Evolutionary conservation across 2,888 invertebrate species (phyloP).

Genomic region (Ichneumon xanthorius): DNA sequence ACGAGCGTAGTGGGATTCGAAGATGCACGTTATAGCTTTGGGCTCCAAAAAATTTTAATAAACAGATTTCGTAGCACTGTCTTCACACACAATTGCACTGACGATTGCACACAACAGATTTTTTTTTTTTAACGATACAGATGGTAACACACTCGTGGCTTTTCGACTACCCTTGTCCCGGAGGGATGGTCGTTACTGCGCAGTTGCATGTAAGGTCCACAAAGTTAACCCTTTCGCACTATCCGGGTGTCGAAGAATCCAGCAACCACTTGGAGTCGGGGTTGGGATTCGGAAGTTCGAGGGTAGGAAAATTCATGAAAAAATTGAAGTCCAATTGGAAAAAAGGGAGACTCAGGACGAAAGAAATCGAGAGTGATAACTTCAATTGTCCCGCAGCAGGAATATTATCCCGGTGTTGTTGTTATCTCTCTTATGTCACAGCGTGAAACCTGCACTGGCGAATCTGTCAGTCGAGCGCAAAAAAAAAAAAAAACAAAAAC

Average conservation of each 20-base stretch:
- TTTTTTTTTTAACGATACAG: conserved; percentile 11
- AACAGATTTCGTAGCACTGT: conserved; percentile 39
- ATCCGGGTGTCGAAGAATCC: conserved; percentile 56
- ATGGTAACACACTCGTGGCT: conserved; percentile 26
- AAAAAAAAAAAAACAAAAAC: neutral
- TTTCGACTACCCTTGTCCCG: conserved; percentile 2
- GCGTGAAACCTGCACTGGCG: neutral
- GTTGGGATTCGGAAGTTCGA: conserved; percentile 25
- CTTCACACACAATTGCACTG: conserved; percentile 49
- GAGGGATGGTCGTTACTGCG: conserved; percentile 5
- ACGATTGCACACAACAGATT: conserved; percentile 41
- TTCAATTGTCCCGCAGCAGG: neutral
- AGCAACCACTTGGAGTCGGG: conserved; percentile 45
- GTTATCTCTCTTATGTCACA: conserved; percentile 2
- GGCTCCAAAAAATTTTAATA: neutral
- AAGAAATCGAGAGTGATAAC: neutral
- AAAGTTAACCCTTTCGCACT: conserved; percentile 15
- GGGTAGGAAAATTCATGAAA: conserved; percentile 52
- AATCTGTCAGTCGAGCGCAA: conserved; percentile 5
- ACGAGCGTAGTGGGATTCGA: conserved; percentile 49
- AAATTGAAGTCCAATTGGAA: neutral
- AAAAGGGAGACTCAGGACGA: neutral
- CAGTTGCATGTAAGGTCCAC: conserved; percentile 8
- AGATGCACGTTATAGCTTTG: neutral
- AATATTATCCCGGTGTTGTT: neutral